Conservation (phyloP, 2,797 vertebrate genomes). For the Tenualosa ilisha region DNA sequence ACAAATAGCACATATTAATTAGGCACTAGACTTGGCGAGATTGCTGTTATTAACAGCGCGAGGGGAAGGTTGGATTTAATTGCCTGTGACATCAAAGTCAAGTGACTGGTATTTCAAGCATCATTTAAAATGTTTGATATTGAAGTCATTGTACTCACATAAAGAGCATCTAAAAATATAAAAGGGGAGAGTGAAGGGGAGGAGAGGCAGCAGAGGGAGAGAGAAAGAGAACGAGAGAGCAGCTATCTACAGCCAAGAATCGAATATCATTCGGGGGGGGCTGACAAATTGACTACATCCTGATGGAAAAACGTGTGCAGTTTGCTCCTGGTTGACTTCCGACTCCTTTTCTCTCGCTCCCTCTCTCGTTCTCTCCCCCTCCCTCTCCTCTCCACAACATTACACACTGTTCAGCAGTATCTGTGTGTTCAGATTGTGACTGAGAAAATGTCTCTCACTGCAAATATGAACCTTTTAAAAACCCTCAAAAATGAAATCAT, state of each 20-base stretch:
- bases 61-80: conserved; percentile 99
- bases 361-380: background rate
- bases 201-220: conserved; percentile 72
- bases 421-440: background rate
- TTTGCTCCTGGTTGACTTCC: conserved; percentile 67
- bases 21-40: conserved; percentile 97
- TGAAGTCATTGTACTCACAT: conserved; percentile 98
- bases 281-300: conserved; percentile 79
- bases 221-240: conserved; percentile 71
- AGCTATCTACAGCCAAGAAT: conserved; percentile 75
- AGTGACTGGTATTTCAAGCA: conserved; percentile 99
- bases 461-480: background rate
- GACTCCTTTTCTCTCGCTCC: conserved; percentile 53
- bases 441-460: background rate
- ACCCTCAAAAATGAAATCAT: background rate
- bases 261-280: conserved; percentile 71
- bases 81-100: conserved; percentile 99
- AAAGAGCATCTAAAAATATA: conserved; percentile 99
- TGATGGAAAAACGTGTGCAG: conserved; percentile 72
- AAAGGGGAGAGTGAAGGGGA: conserved; percentile 89
- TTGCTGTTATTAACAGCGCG: conserved; percentile 99
- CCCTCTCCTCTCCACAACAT: background rate
- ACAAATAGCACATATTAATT: conserved; percentile 99
- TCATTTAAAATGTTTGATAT: conserved; percentile 99
- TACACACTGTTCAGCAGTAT: background rate